These are phyloP conservation scores for Acromyrmex heyeri DNA, from an alignment of 1,140 invertebrate species.

Conservation along the genomic window DNA sequence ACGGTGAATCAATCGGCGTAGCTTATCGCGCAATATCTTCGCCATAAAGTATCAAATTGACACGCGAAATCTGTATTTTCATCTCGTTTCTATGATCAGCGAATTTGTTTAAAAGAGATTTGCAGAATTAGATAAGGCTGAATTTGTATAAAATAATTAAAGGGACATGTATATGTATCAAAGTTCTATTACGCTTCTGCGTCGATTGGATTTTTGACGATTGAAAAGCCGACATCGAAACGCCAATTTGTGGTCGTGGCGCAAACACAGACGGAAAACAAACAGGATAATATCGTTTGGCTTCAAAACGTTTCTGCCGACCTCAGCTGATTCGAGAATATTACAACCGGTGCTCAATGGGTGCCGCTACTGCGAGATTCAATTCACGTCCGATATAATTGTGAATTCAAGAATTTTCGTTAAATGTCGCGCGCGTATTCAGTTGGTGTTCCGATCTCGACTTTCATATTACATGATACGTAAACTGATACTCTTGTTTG, in stretches of 20 bases:
- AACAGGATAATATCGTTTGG: constrained; percentile 73
- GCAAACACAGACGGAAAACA: constrained; percentile 76
- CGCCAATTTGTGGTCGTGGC: constrained; percentile 40
- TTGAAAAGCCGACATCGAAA: constrained; percentile 37
- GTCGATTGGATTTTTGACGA: constrained; percentile 57
- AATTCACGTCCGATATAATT: constrained; percentile 67
- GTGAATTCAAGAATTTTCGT: constrained; percentile 67
- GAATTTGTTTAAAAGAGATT: constrained; percentile 3
- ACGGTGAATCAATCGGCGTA: constrained; percentile 50
- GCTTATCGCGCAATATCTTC: constrained; percentile 27
- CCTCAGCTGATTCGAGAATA: constrained; percentile 70
- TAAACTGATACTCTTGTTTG: constrained; percentile 57
- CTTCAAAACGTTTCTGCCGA: constrained; percentile 71
- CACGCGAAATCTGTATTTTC: background rate
- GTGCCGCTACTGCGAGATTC: constrained; percentile 41
- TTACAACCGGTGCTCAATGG: constrained; percentile 57
- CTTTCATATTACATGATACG: constrained; percentile 42
- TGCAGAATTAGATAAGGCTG: background rate
- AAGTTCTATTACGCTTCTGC: constrained; percentile 9
- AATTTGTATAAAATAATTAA: background rate
- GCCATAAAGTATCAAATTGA: constrained; percentile 39
- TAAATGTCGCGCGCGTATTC: constrained; percentile 60
- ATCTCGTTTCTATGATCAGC: background rate
- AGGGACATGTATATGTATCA: background rate
- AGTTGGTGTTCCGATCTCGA: constrained; percentile 6